phyloP scores from a whole-genome alignment of 2,113 vertebrate genomes.

The Leuciscus idus region DNA sequence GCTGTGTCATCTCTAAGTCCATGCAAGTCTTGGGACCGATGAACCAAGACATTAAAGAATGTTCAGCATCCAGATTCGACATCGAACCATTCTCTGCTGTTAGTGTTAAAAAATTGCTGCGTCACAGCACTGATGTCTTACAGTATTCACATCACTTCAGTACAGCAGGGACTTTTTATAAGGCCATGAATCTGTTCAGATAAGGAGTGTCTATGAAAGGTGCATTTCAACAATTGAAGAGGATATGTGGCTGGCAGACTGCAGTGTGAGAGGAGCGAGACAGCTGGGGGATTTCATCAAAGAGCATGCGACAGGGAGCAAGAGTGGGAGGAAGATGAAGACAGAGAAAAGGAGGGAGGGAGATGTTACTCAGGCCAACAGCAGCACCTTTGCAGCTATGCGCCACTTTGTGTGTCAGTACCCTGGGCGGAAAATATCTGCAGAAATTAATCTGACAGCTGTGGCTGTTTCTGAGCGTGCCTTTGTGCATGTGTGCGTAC shows the following conservation, averaged over 20 bases:
- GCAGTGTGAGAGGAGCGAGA: neutral
- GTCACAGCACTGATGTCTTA: neutral
- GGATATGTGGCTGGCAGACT: constrained; percentile 5
- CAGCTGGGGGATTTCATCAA: constrained; percentile 26
- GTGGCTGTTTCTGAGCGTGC: constrained; percentile 33
- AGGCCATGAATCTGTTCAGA: constrained; percentile 39
- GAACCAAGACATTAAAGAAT: neutral
- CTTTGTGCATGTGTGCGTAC: constrained; percentile 25
- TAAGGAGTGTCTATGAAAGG: constrained; percentile 46
- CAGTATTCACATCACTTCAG: neutral
- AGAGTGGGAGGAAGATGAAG: constrained; percentile 23
- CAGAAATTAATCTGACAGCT: constrained; percentile 44
- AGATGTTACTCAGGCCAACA: constrained; percentile 28
- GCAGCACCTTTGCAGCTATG: constrained; percentile 39
- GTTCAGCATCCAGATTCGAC: constrained; percentile 12
- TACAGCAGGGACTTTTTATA: constrained; percentile 4
- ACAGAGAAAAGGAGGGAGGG: constrained; percentile 14
- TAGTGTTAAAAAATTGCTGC: constrained; percentile 33
- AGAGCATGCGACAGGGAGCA: constrained; percentile 31
- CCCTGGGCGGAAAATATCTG: constrained; percentile 9
- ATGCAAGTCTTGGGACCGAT: neutral
- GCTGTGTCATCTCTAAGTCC: constrained; percentile 1
- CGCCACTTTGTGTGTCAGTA: constrained; percentile 28
- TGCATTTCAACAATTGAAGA: constrained; percentile 31
- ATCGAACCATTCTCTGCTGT: constrained; percentile 13